phyloP scores from a whole-genome alignment of 2,797 vertebrate species.

The Uromys caudimaculatus region DNA sequence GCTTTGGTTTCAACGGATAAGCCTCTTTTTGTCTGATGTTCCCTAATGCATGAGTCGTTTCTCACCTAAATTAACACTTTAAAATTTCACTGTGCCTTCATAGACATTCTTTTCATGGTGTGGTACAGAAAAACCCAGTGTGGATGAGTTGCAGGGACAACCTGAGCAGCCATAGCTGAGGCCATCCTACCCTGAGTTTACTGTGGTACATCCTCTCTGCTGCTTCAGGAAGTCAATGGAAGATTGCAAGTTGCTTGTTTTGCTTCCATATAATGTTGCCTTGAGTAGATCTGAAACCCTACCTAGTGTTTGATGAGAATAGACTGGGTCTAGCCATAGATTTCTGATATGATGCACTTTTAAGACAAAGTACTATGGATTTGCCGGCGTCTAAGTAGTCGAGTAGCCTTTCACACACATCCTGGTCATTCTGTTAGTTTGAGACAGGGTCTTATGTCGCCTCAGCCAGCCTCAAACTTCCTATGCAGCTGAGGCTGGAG shows the following conservation, averaged over 20 bases:
- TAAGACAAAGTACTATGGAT: background rate
- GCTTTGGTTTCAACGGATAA: background rate
- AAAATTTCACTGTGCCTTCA: background rate
- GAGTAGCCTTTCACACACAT: background rate
- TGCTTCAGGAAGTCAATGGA: background rate
- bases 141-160: background rate
- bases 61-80: background rate
- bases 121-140: background rate
- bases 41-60: background rate
- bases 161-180: background rate
- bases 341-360: background rate
- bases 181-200: background rate
- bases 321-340: background rate
- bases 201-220: background rate
- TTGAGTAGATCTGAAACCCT: background rate
- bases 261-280: background rate
- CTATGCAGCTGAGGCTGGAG: background rate
- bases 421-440: background rate
- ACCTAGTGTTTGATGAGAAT: background rate
- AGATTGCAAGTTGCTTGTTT: background rate
- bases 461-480: background rate
- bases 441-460: too few species aligned
- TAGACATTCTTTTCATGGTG: background rate
- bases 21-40: background rate
- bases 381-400: background rate